Evolutionary conservation across 1,140 invertebrate species (phyloP), one percentile per base, ranked within the genome.

Genomic region (Lanistes nyassanus): DNA sequence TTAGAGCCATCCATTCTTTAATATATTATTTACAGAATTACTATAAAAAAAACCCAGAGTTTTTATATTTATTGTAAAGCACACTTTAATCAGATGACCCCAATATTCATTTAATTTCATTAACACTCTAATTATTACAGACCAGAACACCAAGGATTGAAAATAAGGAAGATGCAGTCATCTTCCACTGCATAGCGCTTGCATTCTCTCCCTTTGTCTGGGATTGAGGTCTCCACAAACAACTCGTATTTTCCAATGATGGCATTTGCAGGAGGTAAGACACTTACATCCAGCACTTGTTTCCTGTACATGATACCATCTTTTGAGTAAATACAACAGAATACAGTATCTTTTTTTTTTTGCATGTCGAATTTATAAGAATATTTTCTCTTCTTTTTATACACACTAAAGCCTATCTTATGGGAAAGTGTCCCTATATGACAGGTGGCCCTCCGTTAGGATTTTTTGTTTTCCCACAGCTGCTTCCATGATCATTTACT

Each of bases 131-230:
- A n/a, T n/a, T 23, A 67, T 21, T 31, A 65, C 73, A 36, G 89
- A 95, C 94, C 92, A 91, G 92, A 92, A 78, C 92, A 91, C 94
- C 94, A 98, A 7, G 95, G 95, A 91, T 98, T 98, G 83, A 96
- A 96, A 3, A 96, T 88, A 16, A 96, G 86, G 86, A 94, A 95
- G 51, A 95, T 83, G 16, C 77, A 56, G 16, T 76, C 76, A 26
- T 79, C 72, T 16, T 79, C 64, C 36, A 76, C 21, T 31, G 80
- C 75, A 60, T 67, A 74, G 7, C 76, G 51, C 13, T 73, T 74
- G 7, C 67, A 60, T 7, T 62, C 31, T 16, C 79, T 55, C 7
- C 76, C 77, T 3, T 76, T 36, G 23, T 74, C 71, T n/a, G 60
- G 47, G 51, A 72, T 60, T 23, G 77, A 47, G 26, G 81, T 85